Evolutionary conservation across 2,797 vertebrate genomes (phyloP), one percentile per base, ranked within the genome.

Genomic region (Tapera naevia): DNA sequence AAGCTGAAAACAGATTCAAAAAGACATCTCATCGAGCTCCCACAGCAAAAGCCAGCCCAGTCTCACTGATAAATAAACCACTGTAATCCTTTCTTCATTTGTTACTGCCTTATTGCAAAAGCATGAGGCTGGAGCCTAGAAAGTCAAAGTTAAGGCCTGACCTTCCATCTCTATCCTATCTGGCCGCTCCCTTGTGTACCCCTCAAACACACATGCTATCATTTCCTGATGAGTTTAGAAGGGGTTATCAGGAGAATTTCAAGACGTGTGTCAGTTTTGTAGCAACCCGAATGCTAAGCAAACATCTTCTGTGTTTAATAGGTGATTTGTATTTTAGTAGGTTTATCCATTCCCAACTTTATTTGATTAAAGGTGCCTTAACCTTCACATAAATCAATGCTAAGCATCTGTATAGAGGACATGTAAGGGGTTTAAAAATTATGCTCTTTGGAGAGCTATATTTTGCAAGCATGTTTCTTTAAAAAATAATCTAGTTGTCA

Each of bases 331-430:
- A 95, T 95, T 94, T 97, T 91, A 93, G 91, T 87, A 90, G 69
- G 94, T 97, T 97, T 97, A 94, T 82, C 76, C 65, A 88, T 94
- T 96, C 94, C 94, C 88, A 88, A 89, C 95, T 94, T 96, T 86
- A 97, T 96, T 95, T 97, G 96, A 96, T 97, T 96, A 97, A 97
- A 97, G 93, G 91, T 88, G 79, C 84, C 96, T 97, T 97, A 97
- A 97, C 96, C 96, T 97, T 97, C 95, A 96, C 83, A 90, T 78
- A 94, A 96, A 96, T 41, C 96, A 92, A 73, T 85, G 78, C 24
- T 58, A 86, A 91, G 61, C 57, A 86, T 83, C 62, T 75, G 15
- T 62, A 58, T 15, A 41, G 51, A 81, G 61, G 76, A 78, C 66
- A 83, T 93, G 51, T 89, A 53, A 91, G 57, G 86, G 64, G 62